Conservation (phyloP, 2,888 invertebrate species). For the Pasiphila rectangulata region DNA sequence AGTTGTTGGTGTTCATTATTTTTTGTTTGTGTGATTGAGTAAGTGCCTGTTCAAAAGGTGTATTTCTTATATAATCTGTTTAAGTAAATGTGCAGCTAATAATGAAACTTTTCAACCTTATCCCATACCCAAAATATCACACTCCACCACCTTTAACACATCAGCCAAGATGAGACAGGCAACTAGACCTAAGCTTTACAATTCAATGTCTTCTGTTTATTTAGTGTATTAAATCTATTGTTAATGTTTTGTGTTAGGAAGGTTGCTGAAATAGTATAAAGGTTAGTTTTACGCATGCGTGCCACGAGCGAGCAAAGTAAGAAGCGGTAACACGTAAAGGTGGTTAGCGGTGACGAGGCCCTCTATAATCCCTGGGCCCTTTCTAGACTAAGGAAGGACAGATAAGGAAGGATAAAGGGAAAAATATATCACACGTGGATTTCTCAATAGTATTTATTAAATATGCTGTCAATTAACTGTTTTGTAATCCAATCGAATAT, state of each 20-base stretch:
- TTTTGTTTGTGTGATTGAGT: slow-evolving; percentile 10
- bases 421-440: slow-evolving; percentile 1
- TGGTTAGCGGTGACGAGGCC: slow-evolving; percentile 68
- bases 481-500: too few species aligned
- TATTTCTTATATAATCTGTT: slow-evolving; percentile 2
- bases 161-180: slow-evolving; percentile 61
- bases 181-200: slow-evolving; percentile 31
- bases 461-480: background rate
- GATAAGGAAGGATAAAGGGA: slow-evolving; percentile 18
- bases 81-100: slow-evolving; percentile 10
- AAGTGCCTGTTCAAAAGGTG: slow-evolving; percentile 10
- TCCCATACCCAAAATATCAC: slow-evolving; percentile 34
- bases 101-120: too few species aligned
- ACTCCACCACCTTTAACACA: slow-evolving; percentile 43
- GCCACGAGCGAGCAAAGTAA: slow-evolving; percentile 70
- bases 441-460: background rate
- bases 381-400: slow-evolving; percentile 40
- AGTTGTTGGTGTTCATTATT: slow-evolving; percentile 10
- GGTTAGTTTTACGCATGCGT: slow-evolving; percentile 78
- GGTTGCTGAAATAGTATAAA: slow-evolving; percentile 77
- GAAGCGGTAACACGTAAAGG: slow-evolving; percentile 59
- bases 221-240: slow-evolving; percentile 42
- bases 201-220: slow-evolving; percentile 37
- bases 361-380: slow-evolving; percentile 37
- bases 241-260: slow-evolving; percentile 71